Conservation (phyloP, 2,888 invertebrate species). For the Petrophora chlorosata region DNA sequence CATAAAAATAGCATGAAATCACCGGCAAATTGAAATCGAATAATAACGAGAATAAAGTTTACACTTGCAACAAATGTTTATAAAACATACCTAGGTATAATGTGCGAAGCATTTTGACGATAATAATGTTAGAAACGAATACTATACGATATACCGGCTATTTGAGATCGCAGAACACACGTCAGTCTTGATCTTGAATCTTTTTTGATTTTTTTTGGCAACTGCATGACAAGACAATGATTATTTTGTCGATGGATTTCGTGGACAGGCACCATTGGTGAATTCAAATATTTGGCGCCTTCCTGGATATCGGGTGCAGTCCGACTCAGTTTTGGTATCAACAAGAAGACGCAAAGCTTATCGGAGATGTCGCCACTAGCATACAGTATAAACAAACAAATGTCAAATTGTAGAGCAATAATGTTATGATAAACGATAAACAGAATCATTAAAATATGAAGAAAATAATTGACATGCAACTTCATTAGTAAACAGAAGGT, state of each 20-base stretch:
- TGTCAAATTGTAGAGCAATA: no score
- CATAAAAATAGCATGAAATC: constrained; percentile 30
- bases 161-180: constrained; percentile 58
- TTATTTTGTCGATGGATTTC: constrained; percentile 75
- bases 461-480: no score
- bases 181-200: constrained; percentile 41
- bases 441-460: no score
- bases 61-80: constrained; percentile 57
- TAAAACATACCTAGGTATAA: constrained; percentile 68
- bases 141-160: constrained; percentile 41
- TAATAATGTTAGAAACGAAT: constrained; percentile 43
- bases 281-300: constrained; percentile 38
- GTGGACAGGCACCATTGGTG: constrained; percentile 69
- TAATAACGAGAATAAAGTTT: constrained; percentile 18
- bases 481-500: no score
- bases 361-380: no score
- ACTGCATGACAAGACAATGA: constrained; percentile 18
- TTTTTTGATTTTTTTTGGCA: no score
- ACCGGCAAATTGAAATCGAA: constrained; percentile 45
- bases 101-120: constrained; percentile 59
- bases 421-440: no score
- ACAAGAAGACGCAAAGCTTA: no score
- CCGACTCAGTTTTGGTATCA: neutral
- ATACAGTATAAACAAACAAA: no score
- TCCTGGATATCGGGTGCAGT: neutral